These are phyloP conservation scores for Standfussiana lucernea DNA, from an alignment of 2,888 invertebrate species.

Conservation along the genomic window DNA sequence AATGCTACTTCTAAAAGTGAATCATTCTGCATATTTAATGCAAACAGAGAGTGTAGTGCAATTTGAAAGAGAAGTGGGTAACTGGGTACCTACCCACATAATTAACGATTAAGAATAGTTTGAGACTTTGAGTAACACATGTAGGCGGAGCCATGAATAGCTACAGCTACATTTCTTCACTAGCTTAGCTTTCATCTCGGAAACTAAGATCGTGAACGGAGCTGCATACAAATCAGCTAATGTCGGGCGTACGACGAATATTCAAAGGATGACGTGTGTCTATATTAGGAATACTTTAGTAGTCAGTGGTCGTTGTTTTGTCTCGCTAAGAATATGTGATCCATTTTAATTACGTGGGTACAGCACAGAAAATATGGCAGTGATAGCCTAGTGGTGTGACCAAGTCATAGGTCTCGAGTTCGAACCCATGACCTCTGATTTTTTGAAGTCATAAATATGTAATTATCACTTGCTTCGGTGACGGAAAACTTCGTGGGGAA, in stretches of 20 bases:
- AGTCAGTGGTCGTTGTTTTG: too few relatives aligned
- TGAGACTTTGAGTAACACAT: neutral
- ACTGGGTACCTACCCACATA: neutral
- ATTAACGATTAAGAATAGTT: neutral
- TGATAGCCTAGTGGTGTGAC: too few relatives aligned
- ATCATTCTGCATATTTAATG: neutral
- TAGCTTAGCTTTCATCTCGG: slow-evolving; percentile 8
- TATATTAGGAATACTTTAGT: neutral
- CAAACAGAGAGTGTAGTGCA: too few relatives aligned
- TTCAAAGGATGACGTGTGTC: slow-evolving; percentile 2
- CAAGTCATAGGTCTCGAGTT: too few relatives aligned
- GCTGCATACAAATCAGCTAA: slow-evolving; percentile 1
- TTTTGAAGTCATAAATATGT: too few relatives aligned
- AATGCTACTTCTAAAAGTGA: slow-evolving; percentile 3
- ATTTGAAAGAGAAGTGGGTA: too few relatives aligned
- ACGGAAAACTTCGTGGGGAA: too few relatives aligned
- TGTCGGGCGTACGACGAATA: neutral
- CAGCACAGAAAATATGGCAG: too few relatives aligned
- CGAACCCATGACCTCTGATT: too few relatives aligned
- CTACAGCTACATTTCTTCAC: neutral
- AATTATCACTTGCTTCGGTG: too few relatives aligned
- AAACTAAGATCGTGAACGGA: neutral
- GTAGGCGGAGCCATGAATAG: neutral
- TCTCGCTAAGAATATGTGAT: neutral
- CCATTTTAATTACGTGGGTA: neutral